Conservation (phyloP, 2,888 invertebrate genomes). For the Protonemura montana region DNA sequence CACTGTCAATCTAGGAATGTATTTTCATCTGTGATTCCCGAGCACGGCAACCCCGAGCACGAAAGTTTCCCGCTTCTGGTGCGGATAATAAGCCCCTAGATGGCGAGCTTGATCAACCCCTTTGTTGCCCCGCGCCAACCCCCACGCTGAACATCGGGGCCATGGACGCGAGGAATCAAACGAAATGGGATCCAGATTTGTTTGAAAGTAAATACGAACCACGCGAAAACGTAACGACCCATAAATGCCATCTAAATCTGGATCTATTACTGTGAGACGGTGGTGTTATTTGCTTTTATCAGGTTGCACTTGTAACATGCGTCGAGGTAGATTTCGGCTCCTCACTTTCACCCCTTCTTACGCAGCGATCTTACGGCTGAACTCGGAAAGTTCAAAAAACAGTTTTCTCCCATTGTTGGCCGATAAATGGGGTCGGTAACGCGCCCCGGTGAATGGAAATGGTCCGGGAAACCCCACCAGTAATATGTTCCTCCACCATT, state of each 20-base stretch:
- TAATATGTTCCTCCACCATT: background rate
- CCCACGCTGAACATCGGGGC: background rate
- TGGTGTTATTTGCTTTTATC: background rate
- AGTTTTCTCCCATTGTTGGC: conserved; percentile 4
- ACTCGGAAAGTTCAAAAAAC: background rate
- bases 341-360: background rate
- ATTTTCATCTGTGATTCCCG: background rate
- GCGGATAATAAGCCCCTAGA: background rate
- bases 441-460: background rate
- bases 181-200: background rate
- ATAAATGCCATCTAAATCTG: conserved; percentile 7
- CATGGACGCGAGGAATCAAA: background rate
- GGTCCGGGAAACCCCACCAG: background rate
- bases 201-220: background rate
- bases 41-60: background rate
- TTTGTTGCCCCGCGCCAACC: background rate
- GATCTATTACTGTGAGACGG: background rate
- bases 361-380: background rate
- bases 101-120: background rate
- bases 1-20: background rate
- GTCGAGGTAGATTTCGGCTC: background rate
- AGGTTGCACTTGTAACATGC: background rate
- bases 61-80: background rate
- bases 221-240: background rate
- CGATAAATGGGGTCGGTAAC: background rate